Evolutionary conservation across 53 echinoderm and acorn worm genomes (phyloP).

Genomic region (Glandiceps talaboti): DNA sequence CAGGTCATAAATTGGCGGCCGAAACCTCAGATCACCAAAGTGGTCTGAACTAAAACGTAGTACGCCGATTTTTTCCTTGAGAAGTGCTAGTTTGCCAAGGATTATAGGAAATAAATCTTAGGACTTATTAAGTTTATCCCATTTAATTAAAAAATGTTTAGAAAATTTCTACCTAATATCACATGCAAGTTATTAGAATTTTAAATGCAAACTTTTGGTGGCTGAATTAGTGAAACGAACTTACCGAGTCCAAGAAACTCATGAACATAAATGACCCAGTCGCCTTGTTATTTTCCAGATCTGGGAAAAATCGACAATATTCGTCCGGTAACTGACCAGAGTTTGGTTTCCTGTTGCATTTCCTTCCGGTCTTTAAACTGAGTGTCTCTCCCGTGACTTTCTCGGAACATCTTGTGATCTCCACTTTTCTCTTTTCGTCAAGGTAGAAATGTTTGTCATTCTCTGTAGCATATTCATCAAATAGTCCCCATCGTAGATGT

Average conservation of each 20-base stretch:
- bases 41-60: too few relatives aligned
- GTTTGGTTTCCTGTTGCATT: neutral
- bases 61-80: too few relatives aligned
- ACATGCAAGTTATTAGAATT: too few relatives aligned
- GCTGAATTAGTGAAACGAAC: too few relatives aligned
- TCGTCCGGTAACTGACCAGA: neutral
- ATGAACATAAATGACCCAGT: neutral
- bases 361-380: neutral
- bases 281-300: neutral
- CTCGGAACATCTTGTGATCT: neutral
- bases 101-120: too few relatives aligned
- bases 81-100: too few relatives aligned
- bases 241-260: neutral
- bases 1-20: too few relatives aligned
- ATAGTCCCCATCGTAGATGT: neutral
- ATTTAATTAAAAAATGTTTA: too few relatives aligned
- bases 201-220: too few relatives aligned
- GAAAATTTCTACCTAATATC: too few relatives aligned
- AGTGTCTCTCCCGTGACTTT: neutral
- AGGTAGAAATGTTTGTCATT: neutral
- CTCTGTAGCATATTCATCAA: neutral
- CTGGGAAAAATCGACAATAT: neutral
- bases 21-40: too few relatives aligned
- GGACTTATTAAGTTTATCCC: too few relatives aligned
- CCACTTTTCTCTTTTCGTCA: neutral